Evolutionary conservation across 2,797 vertebrate genomes (phyloP).

Genomic region (Catharus ustulatus): DNA sequence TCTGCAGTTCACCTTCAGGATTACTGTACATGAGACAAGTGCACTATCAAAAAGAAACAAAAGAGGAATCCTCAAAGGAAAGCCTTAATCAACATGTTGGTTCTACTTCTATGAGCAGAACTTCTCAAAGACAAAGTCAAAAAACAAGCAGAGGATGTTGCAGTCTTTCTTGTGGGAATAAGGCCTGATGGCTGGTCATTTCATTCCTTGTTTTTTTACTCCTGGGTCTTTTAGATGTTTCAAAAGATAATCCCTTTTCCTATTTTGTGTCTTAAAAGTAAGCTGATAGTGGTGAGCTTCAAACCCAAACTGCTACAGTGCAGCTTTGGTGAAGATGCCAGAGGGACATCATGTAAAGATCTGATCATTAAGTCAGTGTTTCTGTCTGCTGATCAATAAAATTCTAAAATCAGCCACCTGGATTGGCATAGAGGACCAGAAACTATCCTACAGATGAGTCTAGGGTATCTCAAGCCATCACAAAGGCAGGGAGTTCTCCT

Average conservation of each 20-base stretch:
- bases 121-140: neutral
- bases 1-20: neutral
- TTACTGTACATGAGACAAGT: neutral
- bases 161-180: neutral
- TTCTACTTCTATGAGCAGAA: neutral
- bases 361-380: neutral
- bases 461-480: no score
- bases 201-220: neutral
- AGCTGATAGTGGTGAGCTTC: neutral
- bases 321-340: neutral
- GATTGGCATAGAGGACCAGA: neutral
- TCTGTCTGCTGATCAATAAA: neutral
- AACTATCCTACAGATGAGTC: rapidly evolving
- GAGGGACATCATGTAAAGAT: neutral
- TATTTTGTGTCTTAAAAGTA: neutral
- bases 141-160: neutral
- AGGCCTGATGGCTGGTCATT: neutral
- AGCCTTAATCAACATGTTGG: neutral
- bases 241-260: neutral
- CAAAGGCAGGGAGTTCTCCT: neutral
- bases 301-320: neutral
- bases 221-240: neutral
- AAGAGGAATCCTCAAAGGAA: neutral
- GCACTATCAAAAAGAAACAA: neutral
- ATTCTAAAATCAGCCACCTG: neutral